These are phyloP conservation scores for Lytechinus pictus DNA, from an alignment of 35 echinoderm and acorn worm species.

Conservation along the genomic window DNA sequence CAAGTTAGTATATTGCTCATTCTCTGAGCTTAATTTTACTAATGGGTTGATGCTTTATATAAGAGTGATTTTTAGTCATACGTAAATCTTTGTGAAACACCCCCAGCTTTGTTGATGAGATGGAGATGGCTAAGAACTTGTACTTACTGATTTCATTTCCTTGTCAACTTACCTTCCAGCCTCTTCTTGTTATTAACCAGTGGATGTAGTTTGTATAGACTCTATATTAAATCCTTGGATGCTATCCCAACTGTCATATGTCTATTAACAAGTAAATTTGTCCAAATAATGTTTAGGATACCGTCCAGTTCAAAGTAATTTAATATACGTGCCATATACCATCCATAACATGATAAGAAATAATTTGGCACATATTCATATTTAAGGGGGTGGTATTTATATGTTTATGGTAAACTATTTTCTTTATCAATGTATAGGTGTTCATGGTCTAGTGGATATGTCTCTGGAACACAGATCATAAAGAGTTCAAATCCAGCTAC, in stretches of 20 bases:
- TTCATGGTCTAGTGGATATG: too few species aligned
- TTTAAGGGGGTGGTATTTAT: neutral
- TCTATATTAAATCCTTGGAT: neutral
- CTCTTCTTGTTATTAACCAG: neutral
- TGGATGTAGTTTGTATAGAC: neutral
- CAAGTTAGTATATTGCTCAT: too few species aligned
- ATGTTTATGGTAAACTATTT: neutral
- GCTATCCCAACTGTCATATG: neutral
- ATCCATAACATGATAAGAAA: neutral
- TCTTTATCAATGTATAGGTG: too few species aligned
- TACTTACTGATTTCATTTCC: neutral
- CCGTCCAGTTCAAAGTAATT: neutral
- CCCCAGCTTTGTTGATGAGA: neutral
- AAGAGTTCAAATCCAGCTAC: too few species aligned
- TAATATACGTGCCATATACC: neutral
- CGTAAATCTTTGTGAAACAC: too few species aligned
- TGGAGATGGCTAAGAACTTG: neutral
- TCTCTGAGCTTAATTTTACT: too few species aligned
- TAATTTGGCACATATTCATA: neutral
- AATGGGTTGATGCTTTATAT: too few species aligned
- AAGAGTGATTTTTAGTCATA: too few species aligned
- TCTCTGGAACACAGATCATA: too few species aligned
- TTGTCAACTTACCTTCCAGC: neutral
- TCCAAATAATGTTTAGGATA: neutral
- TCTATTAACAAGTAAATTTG: neutral